Evolutionary conservation across 2,888 invertebrate species (phyloP), one percentile per base, ranked within the genome.

Genomic region (Stenodema calcarata): DNA sequence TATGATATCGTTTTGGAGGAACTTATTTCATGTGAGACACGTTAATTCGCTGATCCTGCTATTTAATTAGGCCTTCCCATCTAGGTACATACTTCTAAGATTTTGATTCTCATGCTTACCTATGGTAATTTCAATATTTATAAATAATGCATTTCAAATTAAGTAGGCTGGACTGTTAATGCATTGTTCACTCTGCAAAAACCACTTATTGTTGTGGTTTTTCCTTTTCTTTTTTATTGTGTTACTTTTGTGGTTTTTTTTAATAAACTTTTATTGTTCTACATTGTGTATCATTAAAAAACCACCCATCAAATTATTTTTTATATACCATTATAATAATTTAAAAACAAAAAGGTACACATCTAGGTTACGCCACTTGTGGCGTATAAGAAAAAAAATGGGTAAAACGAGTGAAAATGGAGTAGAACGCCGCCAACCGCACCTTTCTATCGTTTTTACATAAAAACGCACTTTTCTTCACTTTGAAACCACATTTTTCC

Each of bases 11-110:
- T 35, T 78, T 78, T 18, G 9, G 42, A 78, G 9, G 78, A 23
- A n/a, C 44, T 14, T 23, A 44, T 78, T 78, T 27, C 11, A 23
- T 78, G 44, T 44, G 41, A 44, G 78, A 78, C 78, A 35, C 78
- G 44, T 44, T 44, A 11, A 78, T 42, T 78, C 23, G 78, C 78
- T 78, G 78, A 44, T 78, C 44, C 78, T 41, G 44, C 78, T 18
- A 78, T 44, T 78, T 78, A 41, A 78, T 78, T 78, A 78, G 78
- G 44, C 78, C 78, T 78, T 44, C 14, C 42, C 44, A 78, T 78
- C 41, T 78, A 78, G 73, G 44, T 78, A 44, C 23, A 44, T 78
- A 44, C 41, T 78, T 78, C 42, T 44, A 44, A 44, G 14, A 78
- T 78, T 44, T 78, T 2, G 23, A 78, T 78, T 78, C 78, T 44